Base-by-base conservation (phyloP, 2,797 vertebrate genomes). In the Pipistrellus nathusii region DNA sequence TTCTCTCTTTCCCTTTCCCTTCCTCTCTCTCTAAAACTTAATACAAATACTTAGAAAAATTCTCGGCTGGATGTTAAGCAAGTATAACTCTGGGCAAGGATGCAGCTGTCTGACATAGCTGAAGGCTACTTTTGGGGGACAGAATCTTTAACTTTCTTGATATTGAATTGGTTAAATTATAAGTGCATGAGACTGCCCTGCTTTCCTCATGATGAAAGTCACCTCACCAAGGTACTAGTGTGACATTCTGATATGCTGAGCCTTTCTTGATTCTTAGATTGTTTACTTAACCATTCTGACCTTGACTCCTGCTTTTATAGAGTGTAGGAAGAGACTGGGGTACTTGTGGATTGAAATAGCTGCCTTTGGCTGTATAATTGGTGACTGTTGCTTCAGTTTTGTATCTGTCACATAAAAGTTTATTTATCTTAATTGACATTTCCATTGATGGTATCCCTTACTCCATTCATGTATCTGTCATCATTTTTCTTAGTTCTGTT, bases 321-420 rank as follows among this genome's bases (percentile, higher is more conserved):
- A 88, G 20, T 72, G 3, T 95, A 8, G n/a, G 44, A 59, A 91
- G 71, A 75, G 30, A 32, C 78, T 76, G 1, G 0, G 21, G 1
- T 23, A 86, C 55, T 35, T 59, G 14, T 73, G 25, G 17, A 15
- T 44, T 35, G 35, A 44, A 90, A 95, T n/a, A 8, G 3, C 0
- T 18, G 9, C 81, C 69, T 80, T 92, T 80, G 81, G n/a, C 44
- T 27, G 1, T 38, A n/a, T 76, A 68, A 1, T 27, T 32, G 25
- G 57, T 90, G 44, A 91, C 53, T 23, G 25, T 91, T 87, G 86
- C 62, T 94, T 92, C 96, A 83, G 46, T 90, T 93, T 95, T 88
- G 32, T 73, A 62, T 84, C 72, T 81, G 77, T 75, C 82, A 68
- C 41, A 53, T 57, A 66, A 38, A 96, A 23, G 57, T 57, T 75